Base-by-base conservation (phyloP, 2,113 vertebrate genomes). In the Panthera tigris region DNA sequence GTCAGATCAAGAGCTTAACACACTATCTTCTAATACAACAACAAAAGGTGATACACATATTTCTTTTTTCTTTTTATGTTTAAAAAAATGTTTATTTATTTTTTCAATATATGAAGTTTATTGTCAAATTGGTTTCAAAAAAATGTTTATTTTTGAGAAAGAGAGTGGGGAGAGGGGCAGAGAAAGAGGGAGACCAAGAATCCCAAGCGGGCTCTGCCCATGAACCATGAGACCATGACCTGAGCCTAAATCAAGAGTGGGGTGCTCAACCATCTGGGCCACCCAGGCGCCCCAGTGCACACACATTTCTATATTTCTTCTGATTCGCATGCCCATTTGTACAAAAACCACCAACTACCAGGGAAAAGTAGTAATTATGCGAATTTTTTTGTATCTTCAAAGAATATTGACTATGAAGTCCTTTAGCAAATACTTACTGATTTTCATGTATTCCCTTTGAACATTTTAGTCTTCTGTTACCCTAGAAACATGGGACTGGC, bases 371-470 rank as follows among this genome's bases (percentile, higher is more conserved):
- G n/a, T 89, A 78, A 29, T 89, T 73, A 86, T 63, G 25, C 16
- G 88, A 78, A 87, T 71, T 27, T 95, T 33, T 95, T 84, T n/a
- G 7, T 84, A 45, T 85, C n/a, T 95, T 78, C 39, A 82, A 91
- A 50, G 11, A 87, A 71, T 36, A 63, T 45, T 79, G 39, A 50
- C 3, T 73, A 41, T 55, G 57, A 94, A 87, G 21, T 27, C 39
- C 50, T 71, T 88, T 65, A 15, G 27, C 31, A 90, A 86, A 76
- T 41, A 89, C 50, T 87, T 48, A 50, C 52, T 82, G 55, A 76
- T 74, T 94, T 96, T 93, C 13, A 68, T 80, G 2, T 61, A 80
- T 82, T 63, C 11, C 1, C 14, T 91, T 57, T 94, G 45, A 27
- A 39, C 82, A 89, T 86, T 85, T 95, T 68, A 89, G 39, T 78